Evolutionary conservation across 2,113 vertebrate genomes (phyloP).

Genomic region (Ifrita kowaldi): DNA sequence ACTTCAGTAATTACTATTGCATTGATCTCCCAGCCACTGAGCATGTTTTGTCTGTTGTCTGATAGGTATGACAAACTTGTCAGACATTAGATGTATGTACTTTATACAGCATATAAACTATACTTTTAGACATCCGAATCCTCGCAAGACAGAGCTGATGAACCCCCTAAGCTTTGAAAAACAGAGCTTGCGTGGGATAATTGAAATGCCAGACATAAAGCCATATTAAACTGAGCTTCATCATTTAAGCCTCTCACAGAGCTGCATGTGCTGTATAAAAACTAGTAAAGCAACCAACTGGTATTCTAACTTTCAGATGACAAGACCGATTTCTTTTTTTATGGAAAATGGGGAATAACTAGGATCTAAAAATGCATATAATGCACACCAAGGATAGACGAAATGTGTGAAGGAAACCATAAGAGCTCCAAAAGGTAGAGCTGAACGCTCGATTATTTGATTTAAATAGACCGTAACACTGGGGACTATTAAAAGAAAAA

Average conservation of each 20-base stretch:
- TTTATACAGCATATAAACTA: neutral
- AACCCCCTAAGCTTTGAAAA: constrained; percentile 1
- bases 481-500: neutral
- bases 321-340: neutral
- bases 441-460: neutral
- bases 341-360: neutral
- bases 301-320: neutral
- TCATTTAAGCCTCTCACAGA: constrained; percentile 1
- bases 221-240: constrained; percentile 29
- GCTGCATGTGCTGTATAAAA: neutral
- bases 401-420: neutral
- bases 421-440: neutral
- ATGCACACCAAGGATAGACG: neutral
- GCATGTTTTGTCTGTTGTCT: neutral
- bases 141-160: neutral
- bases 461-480: neutral
- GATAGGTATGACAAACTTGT: neutral
- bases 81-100: neutral
- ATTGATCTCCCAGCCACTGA: neutral
- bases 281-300: neutral
- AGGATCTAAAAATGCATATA: neutral
- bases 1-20: neutral
- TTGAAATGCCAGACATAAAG: constrained; percentile 32
- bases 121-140: neutral
- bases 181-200: neutral